Evolutionary conservation across 2,797 vertebrate species (phyloP).

Genomic region (Coregonus ussuriensis): DNA sequence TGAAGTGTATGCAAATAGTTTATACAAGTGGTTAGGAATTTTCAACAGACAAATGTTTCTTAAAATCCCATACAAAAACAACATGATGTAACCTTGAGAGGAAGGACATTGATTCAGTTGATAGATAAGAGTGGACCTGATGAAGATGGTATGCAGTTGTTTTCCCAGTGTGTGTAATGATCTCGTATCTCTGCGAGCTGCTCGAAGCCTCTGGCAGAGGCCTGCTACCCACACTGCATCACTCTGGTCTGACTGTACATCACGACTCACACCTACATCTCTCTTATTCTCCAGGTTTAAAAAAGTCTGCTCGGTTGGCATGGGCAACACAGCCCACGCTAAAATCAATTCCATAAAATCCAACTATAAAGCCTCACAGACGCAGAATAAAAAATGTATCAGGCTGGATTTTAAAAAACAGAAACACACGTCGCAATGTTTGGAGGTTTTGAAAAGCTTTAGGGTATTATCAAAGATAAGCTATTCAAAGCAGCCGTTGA

Average conservation of each 20-base stretch:
- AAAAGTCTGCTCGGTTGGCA: constrained; percentile 27
- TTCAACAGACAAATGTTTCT: too few species aligned
- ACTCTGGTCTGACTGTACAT: constrained; percentile 26
- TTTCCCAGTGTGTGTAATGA: neutral
- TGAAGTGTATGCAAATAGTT: too few species aligned
- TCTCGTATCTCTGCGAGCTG: neutral
- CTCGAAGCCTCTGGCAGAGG: neutral
- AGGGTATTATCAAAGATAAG: neutral
- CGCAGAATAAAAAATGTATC: neutral
- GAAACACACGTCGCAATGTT: neutral
- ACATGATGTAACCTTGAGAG: too few species aligned
- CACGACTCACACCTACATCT: constrained; percentile 50
- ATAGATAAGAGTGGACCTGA: neutral
- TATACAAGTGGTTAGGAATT: too few species aligned
- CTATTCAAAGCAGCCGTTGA: neutral
- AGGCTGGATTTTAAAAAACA: constrained; percentile 1
- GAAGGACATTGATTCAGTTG: too few species aligned
- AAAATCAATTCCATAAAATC: constrained; percentile 46
- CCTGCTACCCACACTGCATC: constrained; percentile 5
- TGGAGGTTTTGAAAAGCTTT: too few species aligned
- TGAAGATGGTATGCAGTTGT: neutral
- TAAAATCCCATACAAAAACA: too few species aligned
- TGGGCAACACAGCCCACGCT: constrained; percentile 44
- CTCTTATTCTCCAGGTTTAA: constrained; percentile 35
- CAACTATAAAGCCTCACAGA: constrained; percentile 27